Base-by-base conservation (phyloP, 1,140 invertebrate genomes). In the Sycobia sp. region DNA sequence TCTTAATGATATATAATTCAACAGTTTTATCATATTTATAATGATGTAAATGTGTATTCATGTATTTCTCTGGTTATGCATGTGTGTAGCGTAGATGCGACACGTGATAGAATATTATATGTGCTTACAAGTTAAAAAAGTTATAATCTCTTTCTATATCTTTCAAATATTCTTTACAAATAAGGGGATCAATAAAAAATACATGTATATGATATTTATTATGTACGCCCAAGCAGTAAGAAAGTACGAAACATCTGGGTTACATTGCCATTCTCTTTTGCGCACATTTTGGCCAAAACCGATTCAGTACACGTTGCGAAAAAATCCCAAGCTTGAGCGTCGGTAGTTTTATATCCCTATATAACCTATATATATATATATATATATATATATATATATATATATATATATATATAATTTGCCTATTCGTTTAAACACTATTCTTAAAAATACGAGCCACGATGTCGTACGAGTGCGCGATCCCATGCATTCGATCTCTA, bases 101-200 rank as follows among this genome's bases (percentile, higher is more conserved):
- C 43, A 41, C 22, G n/a, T 29, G 34, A 50, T 25, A 20, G 16
- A 59, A 51, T 13, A 32, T 39, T 18, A 39, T 8, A 50, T 18
- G 34, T 8, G 41, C 9, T 59, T 60, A 27, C 44, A 60, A 41
- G 41, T 60, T 39, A 4, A 51, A 51, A 60, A 60, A 51, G 23
- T 49, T 59, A 59, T 39, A 59, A 39, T 3, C 18, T 38, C 13
- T 23, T 29, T 10, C 14, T 16, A n/a, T 38, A 18, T 39, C 20
- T 11, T 16, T n/a, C n/a, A n/a, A 13, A 22, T 49, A 43, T 1
- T 46, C 32, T 38, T 58, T 47, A 47, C 43, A 47, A 47, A 11
- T 34, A 47, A 36, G 20, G 7, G n/a, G 3, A 29, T 18, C 9
- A 59, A 49, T 49, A 36, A 49, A 59, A 59, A 49, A 59, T 59